Evolutionary conservation across 2,888 invertebrate species (phyloP).

Genomic region (Pyrocoelia pectoralis): DNA sequence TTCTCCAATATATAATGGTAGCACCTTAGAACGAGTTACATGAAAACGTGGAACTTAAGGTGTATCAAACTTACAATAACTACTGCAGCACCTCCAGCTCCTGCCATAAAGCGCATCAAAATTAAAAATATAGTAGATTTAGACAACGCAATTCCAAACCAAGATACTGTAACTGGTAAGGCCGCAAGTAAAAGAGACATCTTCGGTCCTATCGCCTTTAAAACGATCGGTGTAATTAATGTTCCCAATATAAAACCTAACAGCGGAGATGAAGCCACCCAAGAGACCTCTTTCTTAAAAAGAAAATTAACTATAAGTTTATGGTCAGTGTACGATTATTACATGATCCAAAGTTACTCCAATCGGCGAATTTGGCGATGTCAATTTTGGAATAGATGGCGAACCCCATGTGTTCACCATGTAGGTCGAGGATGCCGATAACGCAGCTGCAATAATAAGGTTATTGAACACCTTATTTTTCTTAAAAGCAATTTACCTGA

Average conservation of each 20-base stretch:
- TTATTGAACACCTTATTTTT: too few relatives aligned
- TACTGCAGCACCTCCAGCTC: conserved; percentile 72
- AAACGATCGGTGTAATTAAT: background rate
- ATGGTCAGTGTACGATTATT: too few relatives aligned
- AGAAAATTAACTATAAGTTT: background rate
- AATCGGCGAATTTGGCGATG: conserved; percentile 36
- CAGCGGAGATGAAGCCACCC: background rate
- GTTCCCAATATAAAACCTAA: background rate
- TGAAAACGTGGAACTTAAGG: background rate
- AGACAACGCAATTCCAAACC: conserved; percentile 52
- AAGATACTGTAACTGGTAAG: conserved; percentile 64
- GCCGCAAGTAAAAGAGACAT: conserved; percentile 63
- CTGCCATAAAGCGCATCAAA: conserved; percentile 70
- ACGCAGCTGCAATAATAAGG: too few relatives aligned
- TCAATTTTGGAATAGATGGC: conserved; percentile 37
- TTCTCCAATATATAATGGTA: conserved; percentile 61
- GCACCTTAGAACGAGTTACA: conserved; percentile 46
- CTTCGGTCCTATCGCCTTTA: conserved; percentile 62
- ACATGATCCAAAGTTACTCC: conserved; percentile 15
- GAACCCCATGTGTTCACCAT: conserved; percentile 34
- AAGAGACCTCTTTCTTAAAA: background rate
- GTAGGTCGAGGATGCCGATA: too few relatives aligned
- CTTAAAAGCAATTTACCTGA: too few relatives aligned
- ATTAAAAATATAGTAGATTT: conserved; percentile 62
- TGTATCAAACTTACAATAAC: conserved; percentile 31